Evolutionary conservation across 2,888 invertebrate species (phyloP).

Genomic region (Didymodactylos carnosus): DNA sequence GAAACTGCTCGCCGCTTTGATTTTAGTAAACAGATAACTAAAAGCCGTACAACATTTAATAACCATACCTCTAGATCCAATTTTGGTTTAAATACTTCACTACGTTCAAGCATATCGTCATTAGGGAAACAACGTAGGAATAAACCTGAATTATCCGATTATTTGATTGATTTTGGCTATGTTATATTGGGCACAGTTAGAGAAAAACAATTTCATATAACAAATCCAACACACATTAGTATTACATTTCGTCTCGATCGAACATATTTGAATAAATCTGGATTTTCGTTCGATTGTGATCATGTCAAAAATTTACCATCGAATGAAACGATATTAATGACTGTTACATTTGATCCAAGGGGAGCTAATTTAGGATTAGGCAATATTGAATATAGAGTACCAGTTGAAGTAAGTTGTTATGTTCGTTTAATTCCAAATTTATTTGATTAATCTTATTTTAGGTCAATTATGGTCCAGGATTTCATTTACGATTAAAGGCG

Average conservation of each 20-base stretch:
- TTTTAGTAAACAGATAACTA: too few species aligned
- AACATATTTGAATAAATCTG: constrained; percentile 23
- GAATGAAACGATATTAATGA: constrained; percentile 31
- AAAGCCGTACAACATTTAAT: too few species aligned
- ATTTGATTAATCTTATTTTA: constrained; percentile 15
- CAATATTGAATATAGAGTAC: constrained; percentile 26
- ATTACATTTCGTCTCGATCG: constrained; percentile 30
- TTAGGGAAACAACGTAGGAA: not conserved
- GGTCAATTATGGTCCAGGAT: constrained; percentile 30
- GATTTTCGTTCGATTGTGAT: constrained; percentile 31
- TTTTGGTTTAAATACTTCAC: not conserved
- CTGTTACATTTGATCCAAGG: constrained; percentile 32
- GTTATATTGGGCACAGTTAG: constrained; percentile 32
- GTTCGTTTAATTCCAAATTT: not conserved
- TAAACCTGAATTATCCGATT: constrained; percentile 16
- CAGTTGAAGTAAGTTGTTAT: constrained; percentile 27
- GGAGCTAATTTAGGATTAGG: constrained; percentile 32
- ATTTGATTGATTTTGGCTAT: constrained; percentile 33
- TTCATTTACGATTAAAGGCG: constrained; percentile 26
- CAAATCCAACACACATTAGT: constrained; percentile 31
- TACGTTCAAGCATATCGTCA: not conserved
- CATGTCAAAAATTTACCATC: constrained; percentile 29
- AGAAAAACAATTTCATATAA: constrained; percentile 28
- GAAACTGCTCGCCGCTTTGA: too few species aligned
- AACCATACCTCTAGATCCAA: too few species aligned